Evolutionary conservation across 2,113 vertebrate species (phyloP).

Genomic region (Oryzias javanicus): DNA sequence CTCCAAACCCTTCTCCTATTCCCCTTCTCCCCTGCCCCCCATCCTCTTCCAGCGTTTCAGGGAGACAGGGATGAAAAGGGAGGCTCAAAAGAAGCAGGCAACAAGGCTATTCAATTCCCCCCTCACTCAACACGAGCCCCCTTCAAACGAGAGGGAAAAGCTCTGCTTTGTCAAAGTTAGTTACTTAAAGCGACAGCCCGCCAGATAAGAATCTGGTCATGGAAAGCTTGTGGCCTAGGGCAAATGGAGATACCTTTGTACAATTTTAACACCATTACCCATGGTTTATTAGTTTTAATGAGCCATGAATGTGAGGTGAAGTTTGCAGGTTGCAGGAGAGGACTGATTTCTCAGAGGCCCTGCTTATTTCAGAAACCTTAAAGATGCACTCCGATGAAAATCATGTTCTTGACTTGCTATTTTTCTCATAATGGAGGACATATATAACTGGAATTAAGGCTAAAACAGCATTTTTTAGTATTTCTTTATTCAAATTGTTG

Average conservation of each 20-base stretch:
- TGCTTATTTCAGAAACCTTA: conserved; percentile 21
- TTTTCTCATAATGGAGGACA: no score
- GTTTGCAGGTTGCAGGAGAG: conserved; percentile 25
- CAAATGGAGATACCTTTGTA: conserved; percentile 63
- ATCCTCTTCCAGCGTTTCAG: conserved; percentile 35
- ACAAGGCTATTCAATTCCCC: conserved; percentile 62
- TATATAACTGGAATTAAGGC: no score
- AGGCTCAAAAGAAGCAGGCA: conserved; percentile 53
- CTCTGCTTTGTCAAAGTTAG: conserved; percentile 68
- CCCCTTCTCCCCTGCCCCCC: conserved; percentile 19
- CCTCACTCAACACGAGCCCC: conserved; percentile 63
- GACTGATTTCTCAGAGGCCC: conserved; percentile 30
- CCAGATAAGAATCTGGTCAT: conserved; percentile 64
- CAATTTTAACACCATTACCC: conserved; percentile 50
- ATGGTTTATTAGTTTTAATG: conserved; percentile 61
- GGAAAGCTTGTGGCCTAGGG: conserved; percentile 52
- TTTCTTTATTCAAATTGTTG: no score
- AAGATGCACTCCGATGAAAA: background rate
- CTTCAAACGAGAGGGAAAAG: conserved; percentile 63
- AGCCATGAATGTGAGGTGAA: conserved; percentile 46
- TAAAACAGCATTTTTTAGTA: no score
- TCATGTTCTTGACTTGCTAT: no score
- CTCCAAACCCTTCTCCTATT: conserved; percentile 46
- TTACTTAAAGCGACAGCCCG: conserved; percentile 71
- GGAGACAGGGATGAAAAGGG: conserved; percentile 58